Evolutionary conservation across 2,113 vertebrate species (phyloP), one percentile per base, ranked within the genome.

Genomic region (Emydura subglobosa): DNA sequence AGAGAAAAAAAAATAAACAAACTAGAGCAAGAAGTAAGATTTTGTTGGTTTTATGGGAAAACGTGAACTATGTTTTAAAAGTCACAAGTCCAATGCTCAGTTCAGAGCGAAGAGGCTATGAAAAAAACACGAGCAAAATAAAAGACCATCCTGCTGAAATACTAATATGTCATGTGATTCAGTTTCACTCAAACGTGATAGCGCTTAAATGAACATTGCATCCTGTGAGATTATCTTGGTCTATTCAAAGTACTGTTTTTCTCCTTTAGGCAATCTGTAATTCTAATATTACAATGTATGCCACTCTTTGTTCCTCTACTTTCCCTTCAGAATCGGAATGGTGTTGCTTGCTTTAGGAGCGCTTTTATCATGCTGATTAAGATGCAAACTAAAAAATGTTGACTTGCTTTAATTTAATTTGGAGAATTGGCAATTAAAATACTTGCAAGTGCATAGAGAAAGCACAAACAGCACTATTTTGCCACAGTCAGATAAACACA

Each of bases 351-450:
- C 61, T 89, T 79, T 44, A 86, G 25, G 42, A 80, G 2, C 3
- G 82, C 10, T 86, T 94, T 94, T 80, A 22, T 84, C 61, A 61
- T 2, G 1, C 7, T 53, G 44, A 55, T 87, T 92, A 91, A 80
- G 53, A 53, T 14, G 42, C 21, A 89, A 92, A 82, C 8, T 9
- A 82, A 79, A 87, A 90, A 2, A 5, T 12, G 8, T 34, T 50
- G 85, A 51, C 17, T 88, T 2, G 0, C 5, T 94, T 51, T 79
- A 22, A 53, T 79, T 90, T 92, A 54, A 55, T 91, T 72, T 82
- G 11, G 29, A 88, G 82, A 74, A 61, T 22, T 34, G 80, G 50
- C 0, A 2, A 5, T 44, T 65, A 27, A 11, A 0, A 0, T 49
- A 80, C 7, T 25, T 87, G 50, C 3, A 84, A 65, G 93, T 24